Evolutionary conservation across 2,113 vertebrate genomes (phyloP).

Genomic region (Bagarius yarrelli): DNA sequence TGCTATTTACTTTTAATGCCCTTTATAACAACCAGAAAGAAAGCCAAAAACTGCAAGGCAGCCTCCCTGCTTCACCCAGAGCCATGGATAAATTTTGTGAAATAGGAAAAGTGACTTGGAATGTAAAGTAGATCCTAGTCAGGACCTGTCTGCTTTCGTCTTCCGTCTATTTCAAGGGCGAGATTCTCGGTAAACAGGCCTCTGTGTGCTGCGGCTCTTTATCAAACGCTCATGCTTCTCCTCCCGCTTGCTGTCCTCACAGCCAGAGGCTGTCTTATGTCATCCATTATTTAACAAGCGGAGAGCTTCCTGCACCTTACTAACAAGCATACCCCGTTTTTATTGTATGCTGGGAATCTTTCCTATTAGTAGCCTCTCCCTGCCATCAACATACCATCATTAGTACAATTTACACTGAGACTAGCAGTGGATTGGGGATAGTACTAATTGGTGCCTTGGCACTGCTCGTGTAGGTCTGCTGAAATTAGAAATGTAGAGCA

Average conservation of each 20-base stretch:
- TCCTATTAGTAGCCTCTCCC: constrained; percentile 30
- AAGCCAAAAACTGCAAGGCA: neutral
- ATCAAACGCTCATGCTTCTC: constrained; percentile 37
- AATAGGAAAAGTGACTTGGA: constrained; percentile 32
- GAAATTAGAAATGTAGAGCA: constrained; percentile 25
- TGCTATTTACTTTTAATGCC: constrained; percentile 31
- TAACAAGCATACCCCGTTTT: constrained; percentile 45
- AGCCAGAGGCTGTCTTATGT: constrained; percentile 46
- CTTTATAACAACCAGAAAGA: constrained; percentile 26
- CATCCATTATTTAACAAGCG: constrained; percentile 52
- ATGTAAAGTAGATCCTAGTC: constrained; percentile 26
- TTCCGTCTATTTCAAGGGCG: constrained; percentile 48
- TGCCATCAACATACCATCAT: constrained; percentile 40
- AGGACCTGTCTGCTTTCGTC: constrained; percentile 29
- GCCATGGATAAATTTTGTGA: constrained; percentile 9
- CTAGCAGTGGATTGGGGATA: constrained; percentile 16
- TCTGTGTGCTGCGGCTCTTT: constrained; percentile 40
- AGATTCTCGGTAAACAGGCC: constrained; percentile 39
- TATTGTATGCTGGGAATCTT: constrained; percentile 30
- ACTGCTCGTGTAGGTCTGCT: constrained; percentile 7
- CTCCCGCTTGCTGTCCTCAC: constrained; percentile 42
- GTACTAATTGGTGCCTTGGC: constrained; percentile 17
- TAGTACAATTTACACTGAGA: constrained; percentile 29
- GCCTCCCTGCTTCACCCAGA: neutral
- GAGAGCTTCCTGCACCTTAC: constrained; percentile 39